Percentiles rank a stretch among this genome's conserved stretches.
Conservation (phyloP, 2,113 vertebrate species). For the Anolis sagrei region DNA sequence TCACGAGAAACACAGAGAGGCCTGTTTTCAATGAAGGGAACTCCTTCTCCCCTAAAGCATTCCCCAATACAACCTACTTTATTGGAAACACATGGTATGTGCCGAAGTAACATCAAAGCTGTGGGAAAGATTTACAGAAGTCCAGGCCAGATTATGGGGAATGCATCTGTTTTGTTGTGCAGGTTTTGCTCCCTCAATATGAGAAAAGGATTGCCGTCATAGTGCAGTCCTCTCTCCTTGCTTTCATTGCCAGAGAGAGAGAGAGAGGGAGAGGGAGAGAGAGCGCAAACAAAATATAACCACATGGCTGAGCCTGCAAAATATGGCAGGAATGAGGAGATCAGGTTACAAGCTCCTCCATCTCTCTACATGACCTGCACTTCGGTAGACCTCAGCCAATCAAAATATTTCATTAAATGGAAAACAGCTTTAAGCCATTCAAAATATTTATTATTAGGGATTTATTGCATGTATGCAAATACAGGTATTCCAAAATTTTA, state of each 20-base stretch:
- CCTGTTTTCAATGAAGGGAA: conserved; percentile 61
- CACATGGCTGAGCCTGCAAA: conserved; percentile 53
- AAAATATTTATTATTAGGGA: too few species aligned
- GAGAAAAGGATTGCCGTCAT: conserved; percentile 41
- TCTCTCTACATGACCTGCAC: conserved; percentile 22
- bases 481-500: too few species aligned
- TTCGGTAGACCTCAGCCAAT: rapidly evolving
- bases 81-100: conserved; percentile 72
- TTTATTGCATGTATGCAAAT: too few species aligned
- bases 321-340: conserved; percentile 46
- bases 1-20: conserved; percentile 41
- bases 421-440: too few species aligned
- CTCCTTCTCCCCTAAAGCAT: conserved; percentile 26
- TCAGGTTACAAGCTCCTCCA: not conserved
- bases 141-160: conserved; percentile 61
- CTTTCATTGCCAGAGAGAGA: conserved; percentile 41
- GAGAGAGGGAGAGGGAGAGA: conserved; percentile 42
- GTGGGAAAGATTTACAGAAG: conserved; percentile 63
- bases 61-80: conserved; percentile 39
- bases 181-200: conserved; percentile 50
- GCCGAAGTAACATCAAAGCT: conserved; percentile 69
- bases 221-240: not conserved
- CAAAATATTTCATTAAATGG: too few species aligned
- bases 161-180: conserved; percentile 68
- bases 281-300: conserved; percentile 49